A percentile compares a stretch with the other conserved stretches of the same genome.
These are phyloP conservation scores for Megalurothrips usitatus DNA, from an alignment of 2,888 invertebrate species.

Conservation along the genomic window DNA sequence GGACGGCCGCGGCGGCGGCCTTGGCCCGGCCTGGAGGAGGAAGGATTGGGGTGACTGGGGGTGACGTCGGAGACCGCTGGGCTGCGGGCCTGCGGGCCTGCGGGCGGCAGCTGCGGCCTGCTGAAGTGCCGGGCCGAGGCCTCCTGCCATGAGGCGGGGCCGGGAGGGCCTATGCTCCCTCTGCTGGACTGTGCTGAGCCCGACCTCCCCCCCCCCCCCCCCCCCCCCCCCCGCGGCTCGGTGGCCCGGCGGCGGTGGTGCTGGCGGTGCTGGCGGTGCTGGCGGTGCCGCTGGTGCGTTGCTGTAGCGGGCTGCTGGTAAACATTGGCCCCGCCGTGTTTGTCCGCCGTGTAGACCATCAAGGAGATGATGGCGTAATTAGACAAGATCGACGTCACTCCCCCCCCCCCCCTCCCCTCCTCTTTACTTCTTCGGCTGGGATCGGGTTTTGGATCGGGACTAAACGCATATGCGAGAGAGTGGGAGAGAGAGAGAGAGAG, in stretches of 20 bases:
- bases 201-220: too few relatives aligned
- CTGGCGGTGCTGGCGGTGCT: neutral
- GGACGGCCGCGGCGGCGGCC: too few relatives aligned
- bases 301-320: neutral
- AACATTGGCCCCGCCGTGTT: neutral
- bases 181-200: too few relatives aligned
- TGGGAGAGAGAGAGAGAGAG: neutral
- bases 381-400: slow-evolving; percentile 10
- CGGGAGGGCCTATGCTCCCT: too few relatives aligned
- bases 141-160: too few relatives aligned
- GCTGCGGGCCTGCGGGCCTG: neutral
- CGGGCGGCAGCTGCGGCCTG: neutral
- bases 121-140: too few relatives aligned
- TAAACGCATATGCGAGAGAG: neutral
- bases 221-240: too few relatives aligned
- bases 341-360: slow-evolving; percentile 19
- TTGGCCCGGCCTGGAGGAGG: too few relatives aligned
- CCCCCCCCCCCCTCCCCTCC: neutral
- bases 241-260: too few relatives aligned
- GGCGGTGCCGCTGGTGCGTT: neutral
- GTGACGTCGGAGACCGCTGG: neutral
- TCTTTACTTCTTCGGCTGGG: neutral
- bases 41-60: too few relatives aligned
- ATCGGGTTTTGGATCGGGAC: neutral
- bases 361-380: neutral